Conservation (phyloP, 1,140 invertebrate species). For the Melitaea cinxia region DNA sequence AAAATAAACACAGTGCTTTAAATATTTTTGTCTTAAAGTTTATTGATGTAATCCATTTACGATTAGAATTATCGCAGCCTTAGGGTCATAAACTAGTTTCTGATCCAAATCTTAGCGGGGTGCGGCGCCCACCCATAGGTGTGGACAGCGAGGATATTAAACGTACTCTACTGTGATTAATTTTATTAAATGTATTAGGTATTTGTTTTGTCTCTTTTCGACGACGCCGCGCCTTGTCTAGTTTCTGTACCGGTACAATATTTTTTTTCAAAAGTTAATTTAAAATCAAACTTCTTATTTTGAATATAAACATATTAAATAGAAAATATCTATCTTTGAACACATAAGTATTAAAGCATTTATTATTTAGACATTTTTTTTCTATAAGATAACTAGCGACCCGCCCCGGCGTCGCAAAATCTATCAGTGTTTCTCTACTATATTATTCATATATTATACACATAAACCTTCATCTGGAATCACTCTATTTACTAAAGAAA, state of each 20-base stretch:
- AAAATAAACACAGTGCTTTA: not conserved
- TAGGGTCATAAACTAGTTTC: conserved; percentile 54
- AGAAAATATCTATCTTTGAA: too few relatives aligned
- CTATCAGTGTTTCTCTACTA: too few relatives aligned
- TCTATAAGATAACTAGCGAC: too few relatives aligned
- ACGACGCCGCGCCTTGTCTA: conserved; percentile 35
- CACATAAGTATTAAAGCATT: too few relatives aligned
- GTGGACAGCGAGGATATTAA: conserved; percentile 53
- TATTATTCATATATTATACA: too few relatives aligned
- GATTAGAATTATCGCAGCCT: conserved; percentile 44
- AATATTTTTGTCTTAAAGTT: conserved; percentile 19
- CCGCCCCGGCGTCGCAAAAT: too few relatives aligned
- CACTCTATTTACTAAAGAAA: too few relatives aligned
- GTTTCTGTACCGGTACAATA: not conserved
- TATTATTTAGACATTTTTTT: too few relatives aligned
- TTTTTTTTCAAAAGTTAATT: not conserved
- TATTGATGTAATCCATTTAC: conserved; percentile 27
- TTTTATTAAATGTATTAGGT: conserved; percentile 58
- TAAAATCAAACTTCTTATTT: too few relatives aligned
- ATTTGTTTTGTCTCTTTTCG: conserved; percentile 56
- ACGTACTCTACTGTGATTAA: conserved; percentile 51
- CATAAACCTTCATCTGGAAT: too few relatives aligned
- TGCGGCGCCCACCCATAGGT: conserved; percentile 66
- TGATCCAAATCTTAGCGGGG: conserved; percentile 58
- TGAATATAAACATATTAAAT: too few relatives aligned